phyloP scores from a whole-genome alignment of 2,888 invertebrate species.

The Bibio marci region DNA sequence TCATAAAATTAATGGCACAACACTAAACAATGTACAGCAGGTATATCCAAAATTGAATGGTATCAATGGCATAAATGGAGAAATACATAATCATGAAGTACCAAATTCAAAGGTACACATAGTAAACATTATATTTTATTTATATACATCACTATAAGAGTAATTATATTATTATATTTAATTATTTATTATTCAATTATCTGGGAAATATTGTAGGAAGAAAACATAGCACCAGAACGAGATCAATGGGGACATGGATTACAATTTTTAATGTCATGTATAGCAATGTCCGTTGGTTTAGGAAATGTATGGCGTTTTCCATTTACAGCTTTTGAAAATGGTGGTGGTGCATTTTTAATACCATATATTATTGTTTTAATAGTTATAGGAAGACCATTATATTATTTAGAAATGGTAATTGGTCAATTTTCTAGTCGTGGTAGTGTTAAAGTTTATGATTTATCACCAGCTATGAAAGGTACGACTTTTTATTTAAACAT shows the following conservation, averaged over 20 bases:
- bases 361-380: constrained; percentile 46
- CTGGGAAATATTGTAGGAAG: too few species aligned
- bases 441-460: constrained; percentile 46
- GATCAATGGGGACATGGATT: constrained; percentile 27
- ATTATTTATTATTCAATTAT: too few species aligned
- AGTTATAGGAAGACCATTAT: constrained; percentile 48
- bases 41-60: too few species aligned
- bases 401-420: constrained; percentile 53
- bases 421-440: constrained; percentile 59
- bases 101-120: too few species aligned
- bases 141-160: too few species aligned
- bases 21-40: too few species aligned
- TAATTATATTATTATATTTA: too few species aligned
- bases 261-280: constrained; percentile 29
- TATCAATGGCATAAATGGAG: too few species aligned
- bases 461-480: constrained; percentile 56
- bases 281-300: constrained; percentile 43
- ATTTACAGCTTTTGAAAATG: constrained; percentile 44
- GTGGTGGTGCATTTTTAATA: constrained; percentile 46
- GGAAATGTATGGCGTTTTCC: constrained; percentile 54
- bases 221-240: constrained; percentile 17
- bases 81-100: too few species aligned
- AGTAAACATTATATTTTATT: too few species aligned
- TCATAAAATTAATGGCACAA: too few species aligned
- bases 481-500: constrained; percentile 14